Conservation (phyloP, 2,797 vertebrate genomes). For the Danio kyathit region DNA sequence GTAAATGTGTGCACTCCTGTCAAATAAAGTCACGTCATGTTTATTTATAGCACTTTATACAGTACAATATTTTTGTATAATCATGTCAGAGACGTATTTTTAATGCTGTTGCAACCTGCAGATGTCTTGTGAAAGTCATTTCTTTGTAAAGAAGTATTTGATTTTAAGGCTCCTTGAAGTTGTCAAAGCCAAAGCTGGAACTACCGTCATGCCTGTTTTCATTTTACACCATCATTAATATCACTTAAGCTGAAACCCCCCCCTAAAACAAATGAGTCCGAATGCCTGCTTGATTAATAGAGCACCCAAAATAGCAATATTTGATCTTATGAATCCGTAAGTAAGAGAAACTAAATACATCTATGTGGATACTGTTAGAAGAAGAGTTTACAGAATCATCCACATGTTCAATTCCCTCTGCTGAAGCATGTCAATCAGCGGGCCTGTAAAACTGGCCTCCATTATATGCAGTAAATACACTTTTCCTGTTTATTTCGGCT, state of each 20-base stretch:
- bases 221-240: conserved; percentile 14
- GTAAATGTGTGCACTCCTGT: no score
- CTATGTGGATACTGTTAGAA: not conserved
- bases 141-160: no score
- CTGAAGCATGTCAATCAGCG: conserved; percentile 72
- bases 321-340: not conserved
- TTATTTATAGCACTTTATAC: not conserved
- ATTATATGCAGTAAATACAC: conserved; percentile 69
- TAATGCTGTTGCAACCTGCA: not conserved
- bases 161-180: no score
- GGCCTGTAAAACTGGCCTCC: conserved; percentile 39
- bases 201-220: conserved; percentile 7
- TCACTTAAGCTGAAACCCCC: not conserved
- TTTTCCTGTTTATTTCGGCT: conserved; percentile 78
- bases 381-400: conserved; percentile 47
- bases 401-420: conserved; percentile 59
- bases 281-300: conserved; percentile 13
- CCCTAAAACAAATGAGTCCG: not conserved
- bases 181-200: not conserved
- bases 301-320: not conserved
- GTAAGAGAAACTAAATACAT: not conserved
- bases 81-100: not conserved
- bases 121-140: not conserved
- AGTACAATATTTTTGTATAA: not conserved
- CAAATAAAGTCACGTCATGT: no score